Evolutionary conservation across 2,888 invertebrate species (phyloP).

Genomic region (Sabatieria punctata): DNA sequence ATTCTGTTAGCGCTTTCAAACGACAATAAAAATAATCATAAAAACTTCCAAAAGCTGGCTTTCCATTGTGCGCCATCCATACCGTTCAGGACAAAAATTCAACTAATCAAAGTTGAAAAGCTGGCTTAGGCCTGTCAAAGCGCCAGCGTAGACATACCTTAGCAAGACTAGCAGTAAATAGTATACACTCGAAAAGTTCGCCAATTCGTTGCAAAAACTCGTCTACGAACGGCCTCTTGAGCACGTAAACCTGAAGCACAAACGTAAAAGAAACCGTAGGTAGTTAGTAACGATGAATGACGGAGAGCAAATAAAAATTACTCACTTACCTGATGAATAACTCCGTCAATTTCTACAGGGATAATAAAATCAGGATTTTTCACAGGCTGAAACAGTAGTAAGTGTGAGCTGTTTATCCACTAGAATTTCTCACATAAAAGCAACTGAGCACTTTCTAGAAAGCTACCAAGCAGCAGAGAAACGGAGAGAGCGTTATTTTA

Average conservation of each 20-base stretch:
- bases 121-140: no score
- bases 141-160: slow-evolving; percentile 45
- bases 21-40: no score
- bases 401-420: no score
- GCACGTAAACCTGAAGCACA: slow-evolving; percentile 52
- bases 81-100: neutral
- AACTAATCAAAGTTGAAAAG: no score
- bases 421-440: slow-evolving; percentile 3
- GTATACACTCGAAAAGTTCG: slow-evolving; percentile 92
- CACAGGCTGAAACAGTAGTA: slow-evolving; percentile 61
- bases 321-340: slow-evolving; percentile 62
- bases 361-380: slow-evolving; percentile 99
- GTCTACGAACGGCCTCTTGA: slow-evolving; percentile 97
- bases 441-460: slow-evolving; percentile 7
- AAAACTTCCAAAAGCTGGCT: no score
- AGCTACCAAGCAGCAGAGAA: neutral
- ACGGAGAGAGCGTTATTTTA: neutral
- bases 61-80: neutral
- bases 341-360: slow-evolving; percentile 98
- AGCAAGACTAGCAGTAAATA: slow-evolving; percentile 95
- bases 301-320: neutral
- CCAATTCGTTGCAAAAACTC: slow-evolving; percentile 95
- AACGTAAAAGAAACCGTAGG: neutral
- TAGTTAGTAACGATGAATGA: neutral
- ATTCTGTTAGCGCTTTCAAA: no score